Percentiles rank a stretch among this genome's conserved stretches.
Evolutionary conservation across 2,113 vertebrate species (phyloP).

Genomic region (Sula dactylatra): DNA sequence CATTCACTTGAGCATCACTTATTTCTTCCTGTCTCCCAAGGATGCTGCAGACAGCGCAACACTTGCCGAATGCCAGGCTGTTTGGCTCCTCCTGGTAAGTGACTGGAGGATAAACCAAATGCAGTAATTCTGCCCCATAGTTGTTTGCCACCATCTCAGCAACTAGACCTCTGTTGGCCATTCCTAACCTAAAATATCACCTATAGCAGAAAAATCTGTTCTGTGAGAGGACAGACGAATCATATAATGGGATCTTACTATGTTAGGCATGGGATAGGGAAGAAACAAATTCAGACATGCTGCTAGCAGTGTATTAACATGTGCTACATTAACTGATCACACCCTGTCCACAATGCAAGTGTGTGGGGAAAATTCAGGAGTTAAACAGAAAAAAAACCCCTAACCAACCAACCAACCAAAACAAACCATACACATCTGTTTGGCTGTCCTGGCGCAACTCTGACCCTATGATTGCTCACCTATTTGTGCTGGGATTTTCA

Average conservation of each 20-base stretch:
- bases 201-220: background rate
- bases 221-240: background rate
- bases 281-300: background rate
- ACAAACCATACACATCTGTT: background rate
- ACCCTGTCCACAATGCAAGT: background rate
- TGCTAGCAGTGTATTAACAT: background rate
- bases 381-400: background rate
- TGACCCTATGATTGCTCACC: background rate
- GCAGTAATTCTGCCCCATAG: background rate
- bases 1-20: background rate
- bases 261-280: background rate
- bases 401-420: too few species aligned
- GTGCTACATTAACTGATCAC: background rate
- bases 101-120: background rate
- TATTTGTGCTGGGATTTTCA: background rate
- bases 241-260: background rate
- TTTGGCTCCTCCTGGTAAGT: background rate
- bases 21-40: background rate
- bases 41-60: background rate
- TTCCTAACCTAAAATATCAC: background rate
- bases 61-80: background rate
- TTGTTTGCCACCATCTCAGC: background rate
- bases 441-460: background rate
- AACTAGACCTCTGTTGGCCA: background rate
- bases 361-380: background rate